Evolutionary conservation across 2,797 vertebrate genomes (phyloP).

Genomic region (Chanos chanos): DNA sequence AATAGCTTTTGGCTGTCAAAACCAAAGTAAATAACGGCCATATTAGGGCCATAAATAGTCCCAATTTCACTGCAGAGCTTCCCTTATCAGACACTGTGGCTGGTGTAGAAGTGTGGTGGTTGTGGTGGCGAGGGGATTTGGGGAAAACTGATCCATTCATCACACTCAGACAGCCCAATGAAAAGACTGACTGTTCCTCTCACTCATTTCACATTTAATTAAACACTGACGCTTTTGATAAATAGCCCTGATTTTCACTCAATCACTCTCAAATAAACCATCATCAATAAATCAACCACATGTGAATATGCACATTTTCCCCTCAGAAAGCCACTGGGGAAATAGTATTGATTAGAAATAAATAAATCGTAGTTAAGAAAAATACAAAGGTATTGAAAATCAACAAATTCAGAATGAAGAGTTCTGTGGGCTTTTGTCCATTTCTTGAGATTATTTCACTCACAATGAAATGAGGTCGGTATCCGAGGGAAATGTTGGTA

Average conservation of each 20-base stretch:
- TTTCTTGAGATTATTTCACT: no score
- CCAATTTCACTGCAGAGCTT: conserved; percentile 43
- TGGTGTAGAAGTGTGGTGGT: conserved; percentile 21
- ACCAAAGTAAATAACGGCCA: conserved; percentile 45
- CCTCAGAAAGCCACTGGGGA: no score
- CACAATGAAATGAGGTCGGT: no score
- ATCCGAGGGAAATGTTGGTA: background rate
- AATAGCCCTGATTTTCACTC: conserved; percentile 38
- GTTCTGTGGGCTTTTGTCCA: no score
- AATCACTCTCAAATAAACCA: conserved; percentile 33
- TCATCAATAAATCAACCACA: conserved; percentile 45
- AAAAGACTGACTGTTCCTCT: conserved; percentile 47
- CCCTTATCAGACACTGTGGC: conserved; percentile 30
- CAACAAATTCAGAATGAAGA: no score
- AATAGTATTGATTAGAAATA: no score
- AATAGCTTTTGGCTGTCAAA: background rate
- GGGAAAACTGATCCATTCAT: conserved; percentile 43
- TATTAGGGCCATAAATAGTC: conserved; percentile 36
- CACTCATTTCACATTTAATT: conserved; percentile 52
- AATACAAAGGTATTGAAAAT: no score
- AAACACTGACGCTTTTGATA: conserved; percentile 53
- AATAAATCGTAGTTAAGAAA: no score
- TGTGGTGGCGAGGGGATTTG: conserved; percentile 47
- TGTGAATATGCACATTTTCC: no score
- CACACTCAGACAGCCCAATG: conserved; percentile 48